Evolutionary conservation across 2,797 vertebrate genomes (phyloP).

Genomic region (Eupleurogrammus muticus): DNA sequence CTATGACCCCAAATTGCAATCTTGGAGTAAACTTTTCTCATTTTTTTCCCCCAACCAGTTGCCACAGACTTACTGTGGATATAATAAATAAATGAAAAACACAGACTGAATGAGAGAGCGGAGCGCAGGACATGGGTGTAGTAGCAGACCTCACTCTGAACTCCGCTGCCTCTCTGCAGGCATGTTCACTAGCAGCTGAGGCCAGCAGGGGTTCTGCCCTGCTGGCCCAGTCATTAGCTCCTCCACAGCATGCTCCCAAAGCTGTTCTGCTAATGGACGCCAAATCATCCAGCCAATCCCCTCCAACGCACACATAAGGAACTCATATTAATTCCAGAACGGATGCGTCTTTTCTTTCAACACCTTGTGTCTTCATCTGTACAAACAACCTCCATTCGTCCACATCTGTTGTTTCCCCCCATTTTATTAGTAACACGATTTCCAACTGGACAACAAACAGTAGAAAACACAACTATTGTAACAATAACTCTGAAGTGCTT

Average conservation of each 20-base stretch:
- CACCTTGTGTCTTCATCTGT: slow-evolving; percentile 21
- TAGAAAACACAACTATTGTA: slow-evolving; percentile 58
- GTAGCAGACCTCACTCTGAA: slow-evolving; percentile 70
- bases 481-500: slow-evolving; percentile 40
- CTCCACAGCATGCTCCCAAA: slow-evolving; percentile 62
- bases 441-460: slow-evolving; percentile 56
- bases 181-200: slow-evolving; percentile 64
- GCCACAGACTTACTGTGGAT: slow-evolving; percentile 24
- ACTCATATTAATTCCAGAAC: slow-evolving; percentile 31
- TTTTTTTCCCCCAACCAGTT: slow-evolving; percentile 2
- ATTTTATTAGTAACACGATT: slow-evolving; percentile 75
- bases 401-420: slow-evolving; percentile 27
- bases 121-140: slow-evolving; percentile 33
- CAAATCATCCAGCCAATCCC: slow-evolving; percentile 49
- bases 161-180: slow-evolving; percentile 60
- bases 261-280: slow-evolving; percentile 62
- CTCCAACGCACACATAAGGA: slow-evolving; percentile 45
- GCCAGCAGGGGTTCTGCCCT: slow-evolving; percentile 50
- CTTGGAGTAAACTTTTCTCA: slow-evolving; percentile 7
- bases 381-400: slow-evolving; percentile 18
- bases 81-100: slow-evolving; percentile 30
- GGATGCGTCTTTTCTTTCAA: slow-evolving; percentile 18
- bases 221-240: slow-evolving; percentile 68
- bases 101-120: slow-evolving; percentile 25
- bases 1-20: not conserved